Conservation (phyloP, 1,140 invertebrate genomes). For the Spodoptera litura region DNA sequence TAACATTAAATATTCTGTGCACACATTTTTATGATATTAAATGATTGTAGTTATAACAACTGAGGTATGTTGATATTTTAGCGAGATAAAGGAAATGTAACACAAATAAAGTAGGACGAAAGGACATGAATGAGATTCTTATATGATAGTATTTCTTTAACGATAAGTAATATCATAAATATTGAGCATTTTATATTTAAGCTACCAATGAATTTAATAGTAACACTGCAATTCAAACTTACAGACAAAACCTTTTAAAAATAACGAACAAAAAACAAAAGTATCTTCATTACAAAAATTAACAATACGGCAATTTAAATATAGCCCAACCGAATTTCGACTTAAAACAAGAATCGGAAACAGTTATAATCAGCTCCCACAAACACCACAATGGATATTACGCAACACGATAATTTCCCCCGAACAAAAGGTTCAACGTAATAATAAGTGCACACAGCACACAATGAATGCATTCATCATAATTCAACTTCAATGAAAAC, state of each 20-base stretch:
- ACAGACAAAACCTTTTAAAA: too few species aligned
- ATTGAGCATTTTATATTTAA: too few species aligned
- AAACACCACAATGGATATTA: constrained; percentile 69
- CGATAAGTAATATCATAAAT: too few species aligned
- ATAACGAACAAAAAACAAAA: neutral
- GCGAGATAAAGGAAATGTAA: too few species aligned
- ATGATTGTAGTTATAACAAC: neutral
- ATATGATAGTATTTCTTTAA: too few species aligned
- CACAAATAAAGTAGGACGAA: too few species aligned
- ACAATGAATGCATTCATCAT: constrained; percentile 75
- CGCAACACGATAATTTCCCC: constrained; percentile 73
- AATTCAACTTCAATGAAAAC: constrained; percentile 73
- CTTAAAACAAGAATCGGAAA: constrained; percentile 55
- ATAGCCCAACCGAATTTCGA: constrained; percentile 29
- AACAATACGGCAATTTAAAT: neutral
- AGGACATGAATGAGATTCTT: too few species aligned
- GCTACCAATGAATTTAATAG: too few species aligned
- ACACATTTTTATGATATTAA: neutral
- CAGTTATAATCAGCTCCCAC: constrained; percentile 60
- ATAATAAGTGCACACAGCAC: constrained; percentile 55
- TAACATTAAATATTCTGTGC: constrained; percentile 1
- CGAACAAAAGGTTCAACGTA: constrained; percentile 73
- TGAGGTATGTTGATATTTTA: too few species aligned
- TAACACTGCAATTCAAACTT: too few species aligned
- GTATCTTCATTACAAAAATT: neutral